phyloP scores from a whole-genome alignment of 2,888 invertebrate species.

The Eupithecia abbreviata region DNA sequence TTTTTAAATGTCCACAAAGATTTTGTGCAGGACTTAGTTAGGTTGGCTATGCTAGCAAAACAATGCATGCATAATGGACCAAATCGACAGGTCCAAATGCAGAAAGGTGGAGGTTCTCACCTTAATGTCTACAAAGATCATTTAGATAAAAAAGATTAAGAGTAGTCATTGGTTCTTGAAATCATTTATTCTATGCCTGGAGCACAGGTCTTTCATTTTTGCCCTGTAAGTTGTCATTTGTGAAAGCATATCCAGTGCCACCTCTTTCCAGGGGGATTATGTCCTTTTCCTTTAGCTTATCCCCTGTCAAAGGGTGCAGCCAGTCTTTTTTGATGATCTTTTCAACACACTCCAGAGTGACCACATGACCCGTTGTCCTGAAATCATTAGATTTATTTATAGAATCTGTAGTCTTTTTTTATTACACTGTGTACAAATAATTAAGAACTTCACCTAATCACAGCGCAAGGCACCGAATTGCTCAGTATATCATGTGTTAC shows the following conservation, averaged over 20 bases:
- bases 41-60: too few relatives aligned
- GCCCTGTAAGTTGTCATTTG: conserved; percentile 92
- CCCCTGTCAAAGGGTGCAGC: conserved; percentile 95
- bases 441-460: conserved; percentile 84
- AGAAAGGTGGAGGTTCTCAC: too few relatives aligned
- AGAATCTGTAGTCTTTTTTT: background rate
- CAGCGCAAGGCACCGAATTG: conserved; percentile 97
- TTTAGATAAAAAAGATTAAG: background rate
- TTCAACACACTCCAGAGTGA: conserved; percentile 98
- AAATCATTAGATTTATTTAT: conserved; percentile 37
- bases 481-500: conserved; percentile 97
- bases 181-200: conserved; percentile 85
- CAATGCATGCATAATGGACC: too few relatives aligned
- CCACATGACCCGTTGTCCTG: conserved; percentile 93
- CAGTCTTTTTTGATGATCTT: conserved; percentile 98
- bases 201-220: conserved; percentile 92
- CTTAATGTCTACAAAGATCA: too few relatives aligned
- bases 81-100: too few relatives aligned
- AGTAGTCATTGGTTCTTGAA: background rate
- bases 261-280: conserved; percentile 97
- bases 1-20: too few relatives aligned
- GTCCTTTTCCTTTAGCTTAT: conserved; percentile 93
- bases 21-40: too few relatives aligned
- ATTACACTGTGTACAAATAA: background rate
- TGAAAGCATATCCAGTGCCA: conserved; percentile 96